Evolutionary conservation across 2,797 vertebrate species (phyloP), one percentile per base, ranked within the genome.

Genomic region (Xiphophorus birchmanni): DNA sequence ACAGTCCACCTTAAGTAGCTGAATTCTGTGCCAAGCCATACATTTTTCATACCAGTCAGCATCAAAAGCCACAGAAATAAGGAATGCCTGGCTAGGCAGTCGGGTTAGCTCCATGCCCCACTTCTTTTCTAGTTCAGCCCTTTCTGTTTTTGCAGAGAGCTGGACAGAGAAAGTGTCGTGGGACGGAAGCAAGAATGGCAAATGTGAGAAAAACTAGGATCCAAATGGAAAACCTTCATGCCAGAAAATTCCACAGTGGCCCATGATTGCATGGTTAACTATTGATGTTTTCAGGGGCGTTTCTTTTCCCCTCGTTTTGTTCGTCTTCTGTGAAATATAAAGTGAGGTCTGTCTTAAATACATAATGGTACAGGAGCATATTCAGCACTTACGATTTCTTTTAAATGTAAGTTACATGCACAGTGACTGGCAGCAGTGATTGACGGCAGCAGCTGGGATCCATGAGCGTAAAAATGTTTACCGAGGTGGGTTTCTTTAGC

Each of bases 41-140:
- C 93, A 95, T 95, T 93, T 96, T 95, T 96, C 83, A 96, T 93
- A 80, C 80, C 73, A 89, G 80, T 71, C 83, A 74, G 86, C 90
- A 89, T 93, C 94, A 94, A 95, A 94, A 95, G 92, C 91, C 88
- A 87, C 88, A 88, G 87, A 91, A 94, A 94, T 94, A 91, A 94
- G 88, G 85, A 84, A 95, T 93, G 94, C 89, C 90, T 93, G 92
- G 92, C 84, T 94, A 87, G 93, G 87, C 92, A 91, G 92, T 90
- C 90, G 86, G 92, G 94, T 92, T 95, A 94, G 75, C 87, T 82
- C 85, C 75, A 67, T 79, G 90, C 81, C 92, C 94, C 81, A 93
- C 87, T 95, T 91, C 86, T 83, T 90, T 94, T 93, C 88, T 88
- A 90, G 91, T 90, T 93, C 94, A 94, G 79, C 26, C 23, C 37